Evolutionary conservation across 2,888 invertebrate species (phyloP).

Genomic region (Apotomis turbidana): DNA sequence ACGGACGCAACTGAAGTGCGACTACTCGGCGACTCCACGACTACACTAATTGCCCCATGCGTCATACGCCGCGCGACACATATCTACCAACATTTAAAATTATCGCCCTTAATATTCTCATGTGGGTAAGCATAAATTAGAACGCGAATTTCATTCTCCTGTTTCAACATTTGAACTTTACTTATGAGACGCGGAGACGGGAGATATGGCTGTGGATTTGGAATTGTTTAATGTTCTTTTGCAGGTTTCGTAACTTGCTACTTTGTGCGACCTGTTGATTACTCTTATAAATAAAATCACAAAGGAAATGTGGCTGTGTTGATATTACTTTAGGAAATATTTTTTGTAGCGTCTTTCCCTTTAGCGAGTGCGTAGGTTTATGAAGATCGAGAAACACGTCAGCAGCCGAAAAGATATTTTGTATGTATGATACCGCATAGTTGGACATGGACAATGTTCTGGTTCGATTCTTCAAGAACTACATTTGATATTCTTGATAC

Average conservation of each 20-base stretch:
- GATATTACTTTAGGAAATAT: constrained; percentile 4
- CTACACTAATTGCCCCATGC: constrained; percentile 66
- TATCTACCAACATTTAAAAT: constrained; percentile 42
- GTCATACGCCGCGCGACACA: constrained; percentile 58
- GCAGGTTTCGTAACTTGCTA: constrained; percentile 34
- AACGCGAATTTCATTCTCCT: constrained; percentile 67
- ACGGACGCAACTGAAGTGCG: constrained; percentile 32
- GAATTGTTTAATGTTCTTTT: constrained; percentile 38
- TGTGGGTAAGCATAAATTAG: constrained; percentile 69
- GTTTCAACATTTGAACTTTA: constrained; percentile 68
- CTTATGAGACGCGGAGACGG: constrained; percentile 54
- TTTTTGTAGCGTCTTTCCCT: not conserved
- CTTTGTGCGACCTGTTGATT: constrained; percentile 40
- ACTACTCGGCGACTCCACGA: not conserved
- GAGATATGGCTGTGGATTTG: constrained; percentile 39
- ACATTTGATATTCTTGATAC: no score
- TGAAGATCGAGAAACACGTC: no score
- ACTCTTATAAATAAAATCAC: constrained; percentile 36
- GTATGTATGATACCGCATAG: no score
- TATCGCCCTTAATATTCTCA: constrained; percentile 59
- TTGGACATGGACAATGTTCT: no score
- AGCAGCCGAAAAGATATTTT: no score
- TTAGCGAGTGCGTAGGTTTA: no score
- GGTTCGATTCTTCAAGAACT: no score
- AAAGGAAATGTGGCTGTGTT: constrained; percentile 23